These are phyloP conservation scores for Sebastes oblongus DNA, from an alignment of 2,797 vertebrate genomes.

Conservation along the genomic window DNA sequence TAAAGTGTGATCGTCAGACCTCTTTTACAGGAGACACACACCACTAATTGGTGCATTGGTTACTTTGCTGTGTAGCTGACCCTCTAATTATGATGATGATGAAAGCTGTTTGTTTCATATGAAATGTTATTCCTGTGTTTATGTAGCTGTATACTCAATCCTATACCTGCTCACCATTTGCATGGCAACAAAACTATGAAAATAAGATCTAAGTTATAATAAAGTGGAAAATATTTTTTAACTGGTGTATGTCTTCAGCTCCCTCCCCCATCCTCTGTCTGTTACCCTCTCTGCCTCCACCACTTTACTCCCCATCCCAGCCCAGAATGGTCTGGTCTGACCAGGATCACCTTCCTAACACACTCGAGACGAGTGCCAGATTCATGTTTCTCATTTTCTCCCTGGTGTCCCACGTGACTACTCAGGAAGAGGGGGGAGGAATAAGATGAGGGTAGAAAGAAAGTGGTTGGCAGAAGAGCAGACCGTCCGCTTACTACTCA, in stretches of 20 bases:
- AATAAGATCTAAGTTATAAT: neutral
- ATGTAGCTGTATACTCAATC: neutral
- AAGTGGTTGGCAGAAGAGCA: slow-evolving; percentile 1
- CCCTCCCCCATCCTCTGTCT: neutral
- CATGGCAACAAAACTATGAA: neutral
- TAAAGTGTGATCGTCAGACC: slow-evolving; percentile 29
- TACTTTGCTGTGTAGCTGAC: neutral
- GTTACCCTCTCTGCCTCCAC: neutral
- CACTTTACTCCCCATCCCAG: neutral
- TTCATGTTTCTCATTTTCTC: slow-evolving; percentile 65
- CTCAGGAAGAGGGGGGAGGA: neutral
- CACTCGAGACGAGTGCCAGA: neutral
- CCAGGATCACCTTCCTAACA: neutral
- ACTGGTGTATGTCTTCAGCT: neutral
- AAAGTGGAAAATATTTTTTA: neutral
- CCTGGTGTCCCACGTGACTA: slow-evolving; percentile 21
- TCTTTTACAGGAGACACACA: slow-evolving; percentile 38
- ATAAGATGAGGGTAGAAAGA: neutral
- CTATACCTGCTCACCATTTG: neutral
- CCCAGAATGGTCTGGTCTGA: neutral
- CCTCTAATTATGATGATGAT: slow-evolving; percentile 38
- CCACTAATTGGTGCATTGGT: slow-evolving; percentile 33
- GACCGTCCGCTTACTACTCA: slow-evolving; percentile 11
- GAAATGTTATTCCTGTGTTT: slow-evolving; percentile 2
- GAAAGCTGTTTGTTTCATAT: neutral